Percentiles rank a stretch among this genome's conserved stretches.
phyloP scores from a whole-genome alignment of 2,797 vertebrate species.

The Pseudochirops cupreus region DNA sequence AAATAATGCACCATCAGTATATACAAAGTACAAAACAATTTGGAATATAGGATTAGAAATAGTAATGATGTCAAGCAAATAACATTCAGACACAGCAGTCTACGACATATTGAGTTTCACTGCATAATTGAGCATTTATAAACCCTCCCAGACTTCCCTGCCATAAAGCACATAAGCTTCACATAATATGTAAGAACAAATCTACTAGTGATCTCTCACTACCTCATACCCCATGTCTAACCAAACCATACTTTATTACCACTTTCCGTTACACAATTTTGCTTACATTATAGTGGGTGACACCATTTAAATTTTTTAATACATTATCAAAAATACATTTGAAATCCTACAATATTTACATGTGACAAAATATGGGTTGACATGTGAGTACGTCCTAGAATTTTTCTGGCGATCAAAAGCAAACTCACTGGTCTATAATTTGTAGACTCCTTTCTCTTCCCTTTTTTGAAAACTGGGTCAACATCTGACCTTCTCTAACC shows the following conservation, averaged over 20 bases:
- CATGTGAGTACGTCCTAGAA: neutral
- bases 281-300: neutral
- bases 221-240: neutral
- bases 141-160: neutral
- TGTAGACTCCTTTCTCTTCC: neutral
- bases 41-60: neutral
- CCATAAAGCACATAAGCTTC: neutral
- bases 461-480: neutral
- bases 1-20: neutral
- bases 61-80: neutral
- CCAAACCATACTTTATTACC: neutral
- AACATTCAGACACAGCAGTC: neutral
- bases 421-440: neutral
- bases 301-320: neutral
- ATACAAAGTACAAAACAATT: neutral
- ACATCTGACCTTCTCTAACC: neutral
- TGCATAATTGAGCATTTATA: neutral
- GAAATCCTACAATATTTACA: neutral
- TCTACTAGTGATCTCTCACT: neutral
- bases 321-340: neutral
- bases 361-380: neutral
- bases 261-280: neutral
- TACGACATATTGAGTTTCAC: neutral
- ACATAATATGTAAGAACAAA: neutral
- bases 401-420: neutral